Evolutionary conservation across 37 sponge, comb jelly and placozoan genomes (phyloP), one percentile per base, ranked within the genome.

Genomic region (Oopsacas minuta): DNA sequence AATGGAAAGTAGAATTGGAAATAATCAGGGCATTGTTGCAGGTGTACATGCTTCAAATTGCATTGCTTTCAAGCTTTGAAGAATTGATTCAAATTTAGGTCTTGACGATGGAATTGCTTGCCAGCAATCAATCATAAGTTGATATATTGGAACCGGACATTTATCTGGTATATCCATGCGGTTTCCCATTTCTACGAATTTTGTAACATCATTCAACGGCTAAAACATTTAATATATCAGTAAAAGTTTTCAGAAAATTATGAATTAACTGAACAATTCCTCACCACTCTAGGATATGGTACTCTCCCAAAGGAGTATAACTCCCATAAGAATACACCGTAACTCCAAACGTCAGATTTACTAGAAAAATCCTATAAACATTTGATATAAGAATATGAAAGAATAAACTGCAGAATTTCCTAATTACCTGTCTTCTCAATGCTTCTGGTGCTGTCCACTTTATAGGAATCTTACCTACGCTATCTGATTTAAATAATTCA

Each of bases 111-210:
- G 91, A 35, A 90, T 88, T 36, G 82, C 83, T 17, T 86, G 22
- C 99, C 99, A 97, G 85, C 95, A 94, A 0, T 87, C 84, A 36
- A 39, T 83, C 99, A 97, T 97, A 37, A 97, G 86, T 0, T 35
- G 23, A 39, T 94, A 97, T 35, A 94, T 87, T 36, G 37, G 52
- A 36, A 85, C 87, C 17, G 99, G 95, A 52, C 99, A 97, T 30
- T 87, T 89, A 8, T 97, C 95, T 0, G 99, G 99, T 0, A 86
- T 39, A 20, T 97, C 95, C 94, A 94, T 95, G 42, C 99, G 53
- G 37, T 95, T 91, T 23, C 99, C 99, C 23, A 37, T 69, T 39
- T 94, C 90, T 1, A 97, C 91, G 38, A 89, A 86, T 3, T 85
- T 37, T 37, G 86, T 82, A 1, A 92, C 90, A 23, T 94, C 92